These are phyloP conservation scores for Amphipyra berbera DNA, from an alignment of 2,888 invertebrate species.

Conservation along the genomic window DNA sequence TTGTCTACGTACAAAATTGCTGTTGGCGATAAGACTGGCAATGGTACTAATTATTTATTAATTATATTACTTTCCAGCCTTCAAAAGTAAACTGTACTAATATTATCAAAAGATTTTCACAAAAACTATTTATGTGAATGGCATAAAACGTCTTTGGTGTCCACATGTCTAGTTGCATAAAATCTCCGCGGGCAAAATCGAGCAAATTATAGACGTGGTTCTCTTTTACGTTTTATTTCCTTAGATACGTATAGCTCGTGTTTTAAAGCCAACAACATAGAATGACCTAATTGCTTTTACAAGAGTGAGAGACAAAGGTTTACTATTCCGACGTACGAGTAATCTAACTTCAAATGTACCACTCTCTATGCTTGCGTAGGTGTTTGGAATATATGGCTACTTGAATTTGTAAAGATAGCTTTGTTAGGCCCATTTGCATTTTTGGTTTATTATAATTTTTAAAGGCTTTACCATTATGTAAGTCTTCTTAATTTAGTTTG, in stretches of 20 bases:
- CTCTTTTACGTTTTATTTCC: constrained; percentile 31
- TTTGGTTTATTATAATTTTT: no score
- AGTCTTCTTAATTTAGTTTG: no score
- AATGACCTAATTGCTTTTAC: constrained; percentile 39
- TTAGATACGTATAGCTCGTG: constrained; percentile 10
- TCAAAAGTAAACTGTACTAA: background rate
- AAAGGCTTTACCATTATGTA: no score
- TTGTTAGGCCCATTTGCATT: constrained; percentile 6
- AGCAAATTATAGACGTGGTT: constrained; percentile 18
- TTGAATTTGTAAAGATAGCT: constrained; percentile 21
- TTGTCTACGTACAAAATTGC: no score
- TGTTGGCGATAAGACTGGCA: no score
- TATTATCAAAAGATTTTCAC: background rate
- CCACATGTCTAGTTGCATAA: constrained; percentile 25
- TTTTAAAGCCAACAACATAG: constrained; percentile 29
- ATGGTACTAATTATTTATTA: no score
- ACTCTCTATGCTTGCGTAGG: constrained; percentile 11
- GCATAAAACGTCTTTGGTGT: background rate
- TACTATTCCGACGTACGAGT: constrained; percentile 10
- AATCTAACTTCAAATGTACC: constrained; percentile 24
- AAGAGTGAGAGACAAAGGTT: constrained; percentile 40
- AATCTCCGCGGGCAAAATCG: constrained; percentile 24
- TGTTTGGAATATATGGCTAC: constrained; percentile 9
- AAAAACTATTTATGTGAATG: background rate
- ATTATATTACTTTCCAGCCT: no score